Evolutionary conservation across 2,797 vertebrate genomes (phyloP).

Genomic region (Coregonus ussuriensis): DNA sequence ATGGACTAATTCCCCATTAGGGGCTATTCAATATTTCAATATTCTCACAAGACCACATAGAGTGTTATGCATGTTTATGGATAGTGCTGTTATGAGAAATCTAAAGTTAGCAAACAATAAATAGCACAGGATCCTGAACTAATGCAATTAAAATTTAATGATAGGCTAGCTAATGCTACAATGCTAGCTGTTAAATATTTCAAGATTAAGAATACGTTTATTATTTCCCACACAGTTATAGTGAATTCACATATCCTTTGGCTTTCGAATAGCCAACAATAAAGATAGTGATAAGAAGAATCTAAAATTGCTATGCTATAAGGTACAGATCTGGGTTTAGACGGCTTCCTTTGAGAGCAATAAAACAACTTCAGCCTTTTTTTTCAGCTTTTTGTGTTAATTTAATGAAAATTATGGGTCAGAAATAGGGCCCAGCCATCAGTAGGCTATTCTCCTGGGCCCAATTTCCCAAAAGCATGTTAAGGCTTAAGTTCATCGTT

Average conservation of each 20-base stretch:
- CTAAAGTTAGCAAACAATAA: background rate
- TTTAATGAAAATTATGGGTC: conserved; percentile 84
- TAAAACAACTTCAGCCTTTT: conserved; percentile 81
- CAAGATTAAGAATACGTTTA: too few species aligned
- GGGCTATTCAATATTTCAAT: conserved; percentile 71
- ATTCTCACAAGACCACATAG: conserved; percentile 81
- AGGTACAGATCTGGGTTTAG: background rate
- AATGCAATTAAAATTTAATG: too few species aligned
- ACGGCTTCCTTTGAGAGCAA: conserved; percentile 45
- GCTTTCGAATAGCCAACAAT: background rate
- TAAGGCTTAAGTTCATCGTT: too few species aligned
- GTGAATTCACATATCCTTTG: background rate
- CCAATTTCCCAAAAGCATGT: too few species aligned
- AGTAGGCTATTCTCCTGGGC: too few species aligned
- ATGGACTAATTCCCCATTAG: conserved; percentile 81
- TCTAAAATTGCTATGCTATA: background rate
- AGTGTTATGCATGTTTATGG: conserved; percentile 48
- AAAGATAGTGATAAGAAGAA: background rate
- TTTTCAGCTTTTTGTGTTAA: conserved; percentile 81
- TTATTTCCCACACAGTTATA: too few species aligned
- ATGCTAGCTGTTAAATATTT: too few species aligned
- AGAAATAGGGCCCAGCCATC: conserved; percentile 66
- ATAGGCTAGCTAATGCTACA: too few species aligned
- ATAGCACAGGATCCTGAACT: too few species aligned
- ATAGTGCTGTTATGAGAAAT: conserved; percentile 19